phyloP scores from a whole-genome alignment of 2,797 vertebrate genomes.

The Microtus obscurus region DNA sequence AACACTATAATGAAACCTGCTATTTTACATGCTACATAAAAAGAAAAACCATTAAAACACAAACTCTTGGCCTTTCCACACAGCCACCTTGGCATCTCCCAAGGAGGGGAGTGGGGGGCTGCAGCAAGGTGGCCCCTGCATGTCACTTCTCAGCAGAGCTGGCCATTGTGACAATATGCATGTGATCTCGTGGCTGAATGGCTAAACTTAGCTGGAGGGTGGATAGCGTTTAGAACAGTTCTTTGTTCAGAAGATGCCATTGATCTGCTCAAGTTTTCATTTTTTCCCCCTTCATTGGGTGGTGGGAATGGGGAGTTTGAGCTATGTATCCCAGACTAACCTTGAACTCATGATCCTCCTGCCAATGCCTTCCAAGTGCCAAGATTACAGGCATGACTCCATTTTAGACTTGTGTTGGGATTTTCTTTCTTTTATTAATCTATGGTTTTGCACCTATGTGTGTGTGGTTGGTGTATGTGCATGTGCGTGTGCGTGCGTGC shows the following conservation, averaged over 20 bases:
- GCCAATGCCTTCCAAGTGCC: not conserved
- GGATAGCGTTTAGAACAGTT: slow-evolving; percentile 6
- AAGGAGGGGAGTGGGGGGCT: not conserved
- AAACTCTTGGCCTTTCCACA: not conserved
- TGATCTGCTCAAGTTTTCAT: not conserved
- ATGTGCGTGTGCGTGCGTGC: not conserved
- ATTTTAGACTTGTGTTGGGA: not conserved
- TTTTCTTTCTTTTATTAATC: not conserved
- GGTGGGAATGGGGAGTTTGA: not conserved
- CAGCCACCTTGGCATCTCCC: not conserved
- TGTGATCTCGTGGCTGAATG: not conserved
- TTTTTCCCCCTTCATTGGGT: not conserved
- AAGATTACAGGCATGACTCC: not conserved
- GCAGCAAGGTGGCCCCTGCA: fast-evolving
- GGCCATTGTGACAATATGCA: not conserved
- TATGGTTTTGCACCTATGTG: not conserved
- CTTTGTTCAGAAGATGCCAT: not conserved
- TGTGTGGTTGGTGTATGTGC: not conserved
- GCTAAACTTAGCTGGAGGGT: not conserved
- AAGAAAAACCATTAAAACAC: not conserved
- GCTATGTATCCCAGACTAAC: not conserved
- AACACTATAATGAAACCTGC: too few species aligned
- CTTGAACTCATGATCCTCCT: not conserved
- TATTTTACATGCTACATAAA: not conserved
- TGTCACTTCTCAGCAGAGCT: not conserved